These are phyloP conservation scores for Acrossocheilus fasciatus DNA, from an alignment of 2,797 vertebrate genomes.

Conservation along the genomic window DNA sequence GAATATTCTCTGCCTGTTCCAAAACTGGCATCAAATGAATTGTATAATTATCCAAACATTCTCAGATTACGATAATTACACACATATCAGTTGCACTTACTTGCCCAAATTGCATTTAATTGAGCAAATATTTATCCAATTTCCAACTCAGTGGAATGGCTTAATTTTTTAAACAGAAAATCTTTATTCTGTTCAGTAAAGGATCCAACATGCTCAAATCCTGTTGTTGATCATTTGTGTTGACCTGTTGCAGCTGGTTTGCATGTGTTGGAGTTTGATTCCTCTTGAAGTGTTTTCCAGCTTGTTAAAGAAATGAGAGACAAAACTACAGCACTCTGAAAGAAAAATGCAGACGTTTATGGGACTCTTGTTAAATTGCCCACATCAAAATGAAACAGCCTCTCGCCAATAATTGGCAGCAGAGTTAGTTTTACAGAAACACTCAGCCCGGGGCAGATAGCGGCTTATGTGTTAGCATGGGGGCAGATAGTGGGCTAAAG, in stretches of 20 bases:
- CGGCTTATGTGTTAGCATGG: conserved; percentile 23
- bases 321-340: conserved; percentile 58
- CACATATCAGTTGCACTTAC: conserved; percentile 22
- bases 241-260: conserved; percentile 58
- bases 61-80: conserved; percentile 18
- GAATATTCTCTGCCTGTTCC: conserved; percentile 18
- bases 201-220: conserved; percentile 32
- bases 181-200: conserved; percentile 41
- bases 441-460: conserved; percentile 57
- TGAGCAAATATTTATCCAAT: conserved; percentile 54
- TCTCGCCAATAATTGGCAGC: conserved; percentile 64
- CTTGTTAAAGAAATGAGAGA: conserved; percentile 65
- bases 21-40: conserved; percentile 43
- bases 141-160: conserved; percentile 38
- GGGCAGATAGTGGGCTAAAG: conserved; percentile 25
- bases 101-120: conserved; percentile 48
- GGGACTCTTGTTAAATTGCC: conserved; percentile 65
- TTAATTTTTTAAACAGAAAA: conserved; percentile 49
- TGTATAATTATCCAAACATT: conserved; percentile 29
- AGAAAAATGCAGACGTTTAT: conserved; percentile 67
- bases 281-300: conserved; percentile 66
- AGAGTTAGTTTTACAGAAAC: conserved; percentile 53
- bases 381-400: conserved; percentile 68
- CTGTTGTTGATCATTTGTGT: conserved; percentile 52
- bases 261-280: conserved; percentile 59